Base-by-base conservation (phyloP, 2,797 vertebrate species). In the Myotis pilosus region DNA sequence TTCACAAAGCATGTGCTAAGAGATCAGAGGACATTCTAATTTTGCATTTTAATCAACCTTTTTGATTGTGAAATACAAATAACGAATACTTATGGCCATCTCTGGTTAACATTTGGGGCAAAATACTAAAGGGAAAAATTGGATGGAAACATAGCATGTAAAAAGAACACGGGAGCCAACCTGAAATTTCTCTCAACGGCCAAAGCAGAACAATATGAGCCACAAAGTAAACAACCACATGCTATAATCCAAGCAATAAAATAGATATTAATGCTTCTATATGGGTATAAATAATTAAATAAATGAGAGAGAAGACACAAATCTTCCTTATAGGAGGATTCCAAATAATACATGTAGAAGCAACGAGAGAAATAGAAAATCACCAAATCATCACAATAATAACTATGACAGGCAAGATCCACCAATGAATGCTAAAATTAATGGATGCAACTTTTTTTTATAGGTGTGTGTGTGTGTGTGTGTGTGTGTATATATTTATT, bases 281-380 rank as follows among this genome's bases (percentile, higher is more conserved):
- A 41, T 19, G 33, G 44, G n/a, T 89, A 93, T 36, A 89, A 88
- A 87, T 62, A 23, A 94, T 78, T 80, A 92, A 92, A 71, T 79
- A 90, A 83, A 36, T 16, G 23, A 25, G 30, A 49, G 33, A 75
- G 33, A 90, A 62, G 15, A 64, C 25, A 79, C 17, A 55, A 78
- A 69, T 87, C 30, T 80, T 80, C 38, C 57, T 60, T 81, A 75
- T 2, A 60, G 2, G 33, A 84, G 53, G 47, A 91, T 87, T 86
- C 41, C 19, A 87, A 85, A 71, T 82, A 95, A 91, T 41, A 74
- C 68, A 79, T 41, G 47, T 11, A 80, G 86, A 89, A 78, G 57
- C 33, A 84, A 94, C 6, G 0, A 41, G 44, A 91, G 36, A 87
- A 47, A 44, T 2, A 55, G 53, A 91, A 93, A 91, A 78, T n/a